Conservation (phyloP, 2,113 vertebrate genomes). For the Mellivora capensis region DNA sequence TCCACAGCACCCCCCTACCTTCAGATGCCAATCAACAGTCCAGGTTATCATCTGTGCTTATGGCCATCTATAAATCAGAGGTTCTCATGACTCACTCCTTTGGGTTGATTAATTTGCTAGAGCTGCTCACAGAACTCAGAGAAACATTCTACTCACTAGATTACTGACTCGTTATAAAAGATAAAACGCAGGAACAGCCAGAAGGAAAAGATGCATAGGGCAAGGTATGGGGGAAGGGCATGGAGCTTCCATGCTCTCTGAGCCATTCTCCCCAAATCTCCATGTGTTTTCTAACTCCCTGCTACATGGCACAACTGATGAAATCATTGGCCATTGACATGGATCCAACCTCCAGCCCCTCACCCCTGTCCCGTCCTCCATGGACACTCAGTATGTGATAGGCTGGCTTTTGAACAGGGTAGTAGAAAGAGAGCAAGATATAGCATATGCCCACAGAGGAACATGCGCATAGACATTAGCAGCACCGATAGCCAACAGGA, state of each 20-base stretch:
- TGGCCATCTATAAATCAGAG: background rate
- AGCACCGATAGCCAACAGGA: background rate
- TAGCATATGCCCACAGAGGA: background rate
- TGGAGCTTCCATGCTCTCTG: background rate
- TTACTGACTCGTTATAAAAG: background rate
- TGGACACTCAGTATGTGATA: background rate
- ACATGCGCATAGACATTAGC: background rate
- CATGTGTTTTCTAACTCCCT: background rate
- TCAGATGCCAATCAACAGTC: background rate
- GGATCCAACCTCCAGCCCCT: background rate
- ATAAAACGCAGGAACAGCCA: background rate
- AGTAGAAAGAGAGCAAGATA: background rate
- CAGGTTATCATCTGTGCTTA: background rate
- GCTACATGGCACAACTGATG: background rate
- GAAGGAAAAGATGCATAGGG: background rate
- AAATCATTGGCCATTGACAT: background rate
- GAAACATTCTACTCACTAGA: background rate
- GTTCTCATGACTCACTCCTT: background rate
- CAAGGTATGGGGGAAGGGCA: background rate
- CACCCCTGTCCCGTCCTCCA: background rate
- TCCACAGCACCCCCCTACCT: background rate
- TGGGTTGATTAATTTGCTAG: background rate
- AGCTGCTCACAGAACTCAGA: background rate
- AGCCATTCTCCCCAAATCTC: background rate
- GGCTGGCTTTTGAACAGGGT: background rate